These are phyloP conservation scores for Acropternis orthonyx DNA, from an alignment of 2,797 vertebrate genomes.

Conservation along the genomic window DNA sequence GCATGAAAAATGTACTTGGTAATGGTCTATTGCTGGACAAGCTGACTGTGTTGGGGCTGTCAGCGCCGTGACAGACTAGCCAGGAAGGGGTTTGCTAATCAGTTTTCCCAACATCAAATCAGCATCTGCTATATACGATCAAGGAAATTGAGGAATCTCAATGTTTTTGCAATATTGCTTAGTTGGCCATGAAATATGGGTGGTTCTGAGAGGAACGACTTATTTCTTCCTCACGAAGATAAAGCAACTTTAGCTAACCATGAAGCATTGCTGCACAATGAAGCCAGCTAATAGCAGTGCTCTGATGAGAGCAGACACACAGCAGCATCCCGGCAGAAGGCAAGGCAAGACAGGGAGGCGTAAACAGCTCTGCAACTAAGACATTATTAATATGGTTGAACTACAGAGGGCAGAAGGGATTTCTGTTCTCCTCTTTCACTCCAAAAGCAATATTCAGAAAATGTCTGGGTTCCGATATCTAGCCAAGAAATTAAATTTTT, in stretches of 20 bases:
- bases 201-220: conserved; percentile 33
- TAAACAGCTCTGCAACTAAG: conserved; percentile 64
- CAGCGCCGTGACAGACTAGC: conserved; percentile 13
- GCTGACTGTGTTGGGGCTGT: background rate
- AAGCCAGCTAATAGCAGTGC: conserved; percentile 28
- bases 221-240: conserved; percentile 40
- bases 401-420: conserved; percentile 64
- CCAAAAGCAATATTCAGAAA: conserved; percentile 35
- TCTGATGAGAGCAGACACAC: conserved; percentile 24
- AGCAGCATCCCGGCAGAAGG: conserved; percentile 43
- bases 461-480: background rate
- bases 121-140: conserved; percentile 11
- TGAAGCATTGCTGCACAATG: conserved; percentile 37
- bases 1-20: conserved; percentile 37
- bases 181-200: conserved; percentile 66
- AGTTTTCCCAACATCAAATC: conserved; percentile 53
- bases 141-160: conserved; percentile 56
- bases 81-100: conserved; percentile 44
- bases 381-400: conserved; percentile 61
- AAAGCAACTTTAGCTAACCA: conserved; percentile 55
- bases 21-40: conserved; percentile 47
- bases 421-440: conserved; percentile 53
- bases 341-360: conserved; percentile 48
- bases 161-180: conserved; percentile 57
- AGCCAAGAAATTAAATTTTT: conserved; percentile 30